phyloP scores from a whole-genome alignment of 2,797 vertebrate species.

The Cossypha dichroa region DNA sequence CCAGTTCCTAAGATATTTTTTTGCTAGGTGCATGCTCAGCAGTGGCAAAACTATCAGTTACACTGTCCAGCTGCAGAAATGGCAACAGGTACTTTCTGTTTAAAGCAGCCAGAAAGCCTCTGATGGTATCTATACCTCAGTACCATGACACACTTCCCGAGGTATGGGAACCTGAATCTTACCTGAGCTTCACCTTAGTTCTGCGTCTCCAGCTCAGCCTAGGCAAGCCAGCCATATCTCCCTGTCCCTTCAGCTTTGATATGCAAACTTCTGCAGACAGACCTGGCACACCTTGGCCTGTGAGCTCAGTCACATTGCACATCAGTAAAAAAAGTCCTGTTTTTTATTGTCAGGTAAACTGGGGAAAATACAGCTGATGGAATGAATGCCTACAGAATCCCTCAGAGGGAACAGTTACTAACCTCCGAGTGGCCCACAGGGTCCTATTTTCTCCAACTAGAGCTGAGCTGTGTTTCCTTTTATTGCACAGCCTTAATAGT shows the following conservation, averaged over 20 bases:
- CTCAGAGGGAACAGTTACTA: neutral
- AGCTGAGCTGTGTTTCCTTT: neutral
- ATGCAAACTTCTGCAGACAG: neutral
- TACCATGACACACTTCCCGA: fast-evolving
- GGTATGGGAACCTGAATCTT: neutral
- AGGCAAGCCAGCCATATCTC: neutral
- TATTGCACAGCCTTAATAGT: constrained; percentile 3
- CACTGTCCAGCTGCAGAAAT: neutral
- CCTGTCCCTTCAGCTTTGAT: neutral
- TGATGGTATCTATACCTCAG: neutral
- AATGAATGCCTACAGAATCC: neutral
- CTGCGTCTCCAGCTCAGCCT: neutral
- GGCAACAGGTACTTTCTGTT: neutral
- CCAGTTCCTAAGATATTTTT: neutral
- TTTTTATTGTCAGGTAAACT: neutral
- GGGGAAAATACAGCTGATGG: neutral
- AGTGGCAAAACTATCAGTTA: neutral
- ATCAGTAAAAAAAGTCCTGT: neutral
- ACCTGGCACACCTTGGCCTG: neutral
- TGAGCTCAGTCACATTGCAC: neutral
- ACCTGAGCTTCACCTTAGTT: neutral
- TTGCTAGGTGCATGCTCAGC: neutral
- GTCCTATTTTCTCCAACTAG: constrained; percentile 31
- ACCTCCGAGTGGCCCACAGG: constrained; percentile 1
- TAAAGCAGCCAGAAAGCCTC: neutral